Evolutionary conservation across 1,140 invertebrate species (phyloP), one percentile per base, ranked within the genome.

Genomic region (Delia radicum): DNA sequence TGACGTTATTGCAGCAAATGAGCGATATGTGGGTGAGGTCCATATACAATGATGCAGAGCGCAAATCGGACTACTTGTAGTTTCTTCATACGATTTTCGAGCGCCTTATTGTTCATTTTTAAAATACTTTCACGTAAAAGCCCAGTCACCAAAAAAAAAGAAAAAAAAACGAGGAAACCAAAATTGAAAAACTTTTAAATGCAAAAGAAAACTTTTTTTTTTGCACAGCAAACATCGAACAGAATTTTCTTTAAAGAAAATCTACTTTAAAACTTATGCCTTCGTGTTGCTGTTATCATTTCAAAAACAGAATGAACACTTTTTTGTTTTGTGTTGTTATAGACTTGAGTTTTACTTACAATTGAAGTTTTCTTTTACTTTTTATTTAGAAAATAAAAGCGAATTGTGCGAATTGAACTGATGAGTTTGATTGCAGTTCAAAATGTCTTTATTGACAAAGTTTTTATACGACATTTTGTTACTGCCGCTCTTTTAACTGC

Each of bases 391-490:
- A 28, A n/a, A 69, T 33, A 29, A 24, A 33, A 33, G 15, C 65
- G 29, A 33, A 65, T 75, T 62, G 69, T 76, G 67, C 48, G 69
- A 63, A 76, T 73, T 73, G 75, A 76, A 65, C 69, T 73, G 71
- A 73, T 76, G 75, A 76, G 71, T 76, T 76, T 76, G 75, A 76
- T 76, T 76, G 75, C 75, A 63, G 21, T 76, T 76, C 61, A 73
- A 76, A 76, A 73, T 73, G 55, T 73, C 71, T 76, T 76, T 76
- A 76, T 73, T 76, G 69, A 24, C 75, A 29, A 76, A 72, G 61
- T 61, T 73, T 72, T 1, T 55, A 42, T 42, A 21, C 48, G n/a
- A n/a, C n/a, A n/a, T n/a, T n/a, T 55, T 18, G 48, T 55, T 55
- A 55, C 48, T 55, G 48, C 3, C 48, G 37, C 10, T 42, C 10